These are phyloP conservation scores for Drosophila saltans DNA, from an alignment of 1,140 invertebrate genomes.

Conservation along the genomic window DNA sequence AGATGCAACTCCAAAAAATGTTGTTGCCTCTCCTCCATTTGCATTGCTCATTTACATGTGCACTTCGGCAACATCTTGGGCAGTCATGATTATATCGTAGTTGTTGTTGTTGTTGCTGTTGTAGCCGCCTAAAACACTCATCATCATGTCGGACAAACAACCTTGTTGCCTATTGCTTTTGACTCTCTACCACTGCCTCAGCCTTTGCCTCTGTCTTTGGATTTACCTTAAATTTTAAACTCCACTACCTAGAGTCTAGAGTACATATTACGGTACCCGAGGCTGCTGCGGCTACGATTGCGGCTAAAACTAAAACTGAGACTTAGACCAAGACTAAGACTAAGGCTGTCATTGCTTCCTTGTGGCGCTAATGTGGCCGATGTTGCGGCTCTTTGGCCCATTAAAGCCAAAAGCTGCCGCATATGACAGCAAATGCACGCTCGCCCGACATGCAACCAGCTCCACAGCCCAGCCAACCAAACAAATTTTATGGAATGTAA, in stretches of 20 bases:
- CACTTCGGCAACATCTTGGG: slow-evolving; percentile 72
- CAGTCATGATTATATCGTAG: slow-evolving; percentile 71
- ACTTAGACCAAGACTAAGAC: slow-evolving; percentile 28
- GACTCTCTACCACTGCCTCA: slow-evolving; percentile 23
- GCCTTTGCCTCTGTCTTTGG: neutral
- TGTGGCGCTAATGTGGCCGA: slow-evolving; percentile 74
- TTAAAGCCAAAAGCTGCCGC: slow-evolving; percentile 61
- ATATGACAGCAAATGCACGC: slow-evolving; percentile 61
- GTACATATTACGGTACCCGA: slow-evolving; percentile 32
- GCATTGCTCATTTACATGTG: slow-evolving; percentile 67
- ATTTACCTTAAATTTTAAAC: neutral
- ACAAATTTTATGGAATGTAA: neutral
- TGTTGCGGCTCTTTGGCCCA: slow-evolving; percentile 54
- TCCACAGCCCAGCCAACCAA: neutral
- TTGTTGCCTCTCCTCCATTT: slow-evolving; percentile 53
- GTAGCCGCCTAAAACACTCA: slow-evolving; percentile 75
- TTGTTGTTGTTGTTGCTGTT: slow-evolving; percentile 32
- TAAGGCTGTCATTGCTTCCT: slow-evolving; percentile 62
- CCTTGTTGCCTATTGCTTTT: slow-evolving; percentile 70
- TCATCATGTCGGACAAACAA: slow-evolving; percentile 79
- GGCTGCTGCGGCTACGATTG: slow-evolving; percentile 17
- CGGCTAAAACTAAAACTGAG: neutral
- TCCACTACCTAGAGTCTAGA: neutral
- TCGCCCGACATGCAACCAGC: slow-evolving; percentile 48
- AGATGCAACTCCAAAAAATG: too few species aligned